phyloP scores from a whole-genome alignment of 2,888 invertebrate species.

The Xanthia togata region DNA sequence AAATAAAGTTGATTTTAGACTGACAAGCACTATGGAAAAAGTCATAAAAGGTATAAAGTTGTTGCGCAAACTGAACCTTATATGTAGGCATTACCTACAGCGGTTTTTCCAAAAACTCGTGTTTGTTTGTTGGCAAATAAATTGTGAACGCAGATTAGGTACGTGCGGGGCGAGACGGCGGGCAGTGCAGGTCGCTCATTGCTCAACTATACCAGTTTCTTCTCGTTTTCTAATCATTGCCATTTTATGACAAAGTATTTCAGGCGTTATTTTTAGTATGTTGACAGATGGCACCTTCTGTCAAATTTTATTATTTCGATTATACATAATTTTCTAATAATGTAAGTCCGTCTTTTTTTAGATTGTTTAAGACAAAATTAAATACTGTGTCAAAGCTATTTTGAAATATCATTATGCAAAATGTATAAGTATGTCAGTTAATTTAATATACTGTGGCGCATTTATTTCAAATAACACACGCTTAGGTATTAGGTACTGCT shows the following conservation, averaged over 20 bases:
- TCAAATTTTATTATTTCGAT: neutral
- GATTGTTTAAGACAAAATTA: neutral
- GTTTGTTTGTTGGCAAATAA: too few species aligned
- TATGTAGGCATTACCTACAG: too few species aligned
- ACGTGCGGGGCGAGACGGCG: too few species aligned
- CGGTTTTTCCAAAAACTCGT: too few species aligned
- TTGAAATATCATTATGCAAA: conserved; percentile 8
- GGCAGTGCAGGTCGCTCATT: too few species aligned
- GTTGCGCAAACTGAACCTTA: too few species aligned
- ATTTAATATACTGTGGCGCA: neutral
- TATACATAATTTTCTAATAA: neutral
- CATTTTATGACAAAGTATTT: neutral
- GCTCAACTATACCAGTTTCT: neutral
- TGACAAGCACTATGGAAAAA: too few species aligned
- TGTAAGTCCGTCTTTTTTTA: neutral
- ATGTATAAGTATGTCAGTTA: neutral
- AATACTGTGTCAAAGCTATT: conserved; percentile 22
- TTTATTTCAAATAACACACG: conserved; percentile 19
- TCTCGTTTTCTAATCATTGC: neutral
- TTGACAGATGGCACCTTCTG: neutral
- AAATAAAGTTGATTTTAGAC: too few species aligned
- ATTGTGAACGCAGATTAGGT: too few species aligned
- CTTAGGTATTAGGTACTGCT: conserved; percentile 21
- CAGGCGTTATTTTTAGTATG: neutral
- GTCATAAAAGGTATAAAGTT: too few species aligned